Base-by-base conservation (phyloP, 1,140 invertebrate species). In the Globodera rostochiensis region DNA sequence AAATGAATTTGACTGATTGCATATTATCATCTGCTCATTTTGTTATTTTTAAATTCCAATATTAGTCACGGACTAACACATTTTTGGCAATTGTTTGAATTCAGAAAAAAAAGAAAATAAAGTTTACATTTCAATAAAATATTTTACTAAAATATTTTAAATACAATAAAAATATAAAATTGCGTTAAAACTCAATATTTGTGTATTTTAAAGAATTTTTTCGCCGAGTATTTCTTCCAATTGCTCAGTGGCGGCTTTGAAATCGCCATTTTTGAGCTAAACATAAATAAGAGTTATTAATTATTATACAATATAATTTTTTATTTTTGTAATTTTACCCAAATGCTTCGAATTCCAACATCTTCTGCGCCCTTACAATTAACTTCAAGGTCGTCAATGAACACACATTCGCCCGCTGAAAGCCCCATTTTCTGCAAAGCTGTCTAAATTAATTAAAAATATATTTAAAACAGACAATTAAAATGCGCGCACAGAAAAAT, bases 281-380 rank as follows among this genome's bases (percentile, higher is more conserved):
- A 76, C 13, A 36, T 36, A 36, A 36, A 36, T 36, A 4, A 74
- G 46, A 74, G 11, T 8, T 3, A 8, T 47, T 47, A 25, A 46
- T 46, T n/a, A 11, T 74, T 74, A 45, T 36, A 36, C 2, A 1
- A 36, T 36, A 36, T 36, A 36, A 36, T 77, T 53, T 77, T 6
- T 3, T 57, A 36, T 77, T 77, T 15, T 21, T 19, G 13, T 66
- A 60, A 36, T n/a, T 19, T 77, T 73, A 80, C 80, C 74, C 73
- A 74, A 76, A 81, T 79, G 36, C 71, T 67, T 53, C 46, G 50
- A 7, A 81, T 81, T 19, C 83, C 83, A 49, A 85, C 57, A 50
- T 67, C 71, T 69, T 85, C 83, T n/a, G 83, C 83, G 0, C 82
- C 83, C 21, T 86, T 49, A 67, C 83, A 84, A 60, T 84, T 84